Base-by-base conservation (phyloP, 1,140 invertebrate species). In the Maconellicoccus hirsutus region DNA sequence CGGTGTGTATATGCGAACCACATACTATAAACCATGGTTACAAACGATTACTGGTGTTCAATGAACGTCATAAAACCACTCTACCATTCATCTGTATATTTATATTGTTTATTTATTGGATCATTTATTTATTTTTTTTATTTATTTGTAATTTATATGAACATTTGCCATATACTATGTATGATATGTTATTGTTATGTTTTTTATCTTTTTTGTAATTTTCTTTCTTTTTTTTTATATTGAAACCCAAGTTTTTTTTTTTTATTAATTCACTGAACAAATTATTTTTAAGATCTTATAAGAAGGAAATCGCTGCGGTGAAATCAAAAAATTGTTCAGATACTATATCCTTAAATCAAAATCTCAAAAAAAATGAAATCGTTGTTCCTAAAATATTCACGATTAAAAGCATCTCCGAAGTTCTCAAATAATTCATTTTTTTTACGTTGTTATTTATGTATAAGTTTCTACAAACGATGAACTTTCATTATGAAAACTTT, bases 1-100 rank as follows among this genome's bases (percentile, higher is more conserved):
- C 0, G 92, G 92, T 29, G 92, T 95, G 1, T 96, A 96, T 78
- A 95, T 96, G 93, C 84, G 91, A 72, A 94, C 93, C 70, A 91
- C 90, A 0, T 93, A 84, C 77, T 96, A 93, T 79, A 92, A 93
- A 76, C 90, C 91, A 0, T 96, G 93, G 93, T 83, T 96, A 71
- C 87, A 87, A 76, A 87, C 86, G 73, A 89, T 94, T 76, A 94
- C 91, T 21, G 89, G 89, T 42, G 86, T 92, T 25, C 72, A 73
- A 42, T 73, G 71, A 38, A 14, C 1, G 1, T 19, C 16, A 12
- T 14, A 14, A 23, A 66, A 66, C 61, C 61, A 66, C 6, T 66
- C 61, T 66, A 66, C 61, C 61, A 66, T 66, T 25, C 10, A 25
- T 66, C 19, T 66, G 61, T 66, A 25, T 66, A 66, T 66, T 66